These are phyloP conservation scores for Scyliorhinus canicula DNA, from an alignment of 2,797 vertebrate species.

Conservation along the genomic window DNA sequence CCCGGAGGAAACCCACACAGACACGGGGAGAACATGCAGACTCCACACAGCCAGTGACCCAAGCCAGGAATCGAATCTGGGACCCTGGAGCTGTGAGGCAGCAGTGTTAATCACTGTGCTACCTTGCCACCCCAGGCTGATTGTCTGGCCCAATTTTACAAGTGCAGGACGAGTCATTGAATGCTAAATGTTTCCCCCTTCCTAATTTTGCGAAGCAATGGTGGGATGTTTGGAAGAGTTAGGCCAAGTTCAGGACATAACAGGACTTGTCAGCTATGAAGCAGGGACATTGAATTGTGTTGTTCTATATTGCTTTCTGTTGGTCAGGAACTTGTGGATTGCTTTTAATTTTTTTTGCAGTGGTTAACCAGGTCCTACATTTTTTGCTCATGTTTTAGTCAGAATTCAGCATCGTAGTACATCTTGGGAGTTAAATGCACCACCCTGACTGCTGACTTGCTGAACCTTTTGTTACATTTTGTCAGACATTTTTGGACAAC, in stretches of 20 bases:
- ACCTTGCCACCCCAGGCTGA: too few species aligned
- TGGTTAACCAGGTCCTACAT: neutral
- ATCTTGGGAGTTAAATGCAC: neutral
- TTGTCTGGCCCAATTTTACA: neutral
- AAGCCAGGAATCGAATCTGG: too few species aligned
- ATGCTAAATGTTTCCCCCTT: neutral
- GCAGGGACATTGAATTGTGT: too few species aligned
- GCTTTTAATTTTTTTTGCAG: neutral
- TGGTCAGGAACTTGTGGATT: neutral
- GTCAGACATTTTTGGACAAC: slow-evolving; percentile 5
- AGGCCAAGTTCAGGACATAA: too few species aligned
- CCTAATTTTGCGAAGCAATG: neutral
- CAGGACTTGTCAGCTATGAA: too few species aligned
- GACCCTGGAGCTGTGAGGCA: too few species aligned
- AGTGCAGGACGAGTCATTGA: too few species aligned
- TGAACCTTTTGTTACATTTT: neutral
- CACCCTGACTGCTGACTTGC: neutral
- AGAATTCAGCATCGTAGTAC: neutral
- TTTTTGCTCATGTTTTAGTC: neutral
- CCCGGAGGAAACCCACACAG: too few species aligned
- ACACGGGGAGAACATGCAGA: too few species aligned
- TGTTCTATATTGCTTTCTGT: neutral
- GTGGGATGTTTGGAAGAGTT: neutral
- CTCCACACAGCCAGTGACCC: too few species aligned
- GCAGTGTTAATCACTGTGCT: too few species aligned